Evolutionary conservation across 2,888 invertebrate genomes (phyloP), one percentile per base, ranked within the genome.

Genomic region (Hirtodrosophila alboralis): DNA sequence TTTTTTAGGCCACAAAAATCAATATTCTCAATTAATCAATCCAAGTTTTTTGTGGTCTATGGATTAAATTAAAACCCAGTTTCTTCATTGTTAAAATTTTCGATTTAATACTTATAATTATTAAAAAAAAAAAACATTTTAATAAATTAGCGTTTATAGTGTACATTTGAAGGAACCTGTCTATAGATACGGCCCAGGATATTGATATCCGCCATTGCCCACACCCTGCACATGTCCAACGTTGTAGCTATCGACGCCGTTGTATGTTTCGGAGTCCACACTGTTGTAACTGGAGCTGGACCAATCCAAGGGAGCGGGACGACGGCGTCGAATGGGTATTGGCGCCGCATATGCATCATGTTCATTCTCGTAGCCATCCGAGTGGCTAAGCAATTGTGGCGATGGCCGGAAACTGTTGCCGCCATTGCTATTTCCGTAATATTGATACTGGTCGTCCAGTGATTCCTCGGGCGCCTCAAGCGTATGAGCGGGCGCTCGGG

Each of bases 161-260:
- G 13, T 59, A 40, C 4, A n/a, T n/a, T 14, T 27, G 12, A 9
- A 13, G 1, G 3, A 9, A 14, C 28, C 8, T 34, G 43, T 28
- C 47, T 73, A 79, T 13, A 70, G 36, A 31, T 81, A 84, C 30
- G 87, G 84, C 10, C 75, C 63, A 21, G 72, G 58, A 59, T 89
- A 84, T 23, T 68, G 71, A 53, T 88, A 89, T 7, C 83, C 85
- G 12, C 69, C 67, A 48, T 75, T 76, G 7, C 66, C 77, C 7
- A 85, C 44, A 9, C 87, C 87, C 23, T 88, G 88, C 0, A 85
- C 86, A 53, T 89, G 89, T 0, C 75, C 86, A 2, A 84, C 86
- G 28, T 79, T 87, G 54, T 89, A 89, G 54, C 87, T 89, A 53
- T 90, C 89, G 43, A 79, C 63, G n/a, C 83, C 87, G 2, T 58